These are phyloP conservation scores for Amphiprion ocellaris DNA, from an alignment of 2,113 vertebrate species.

Conservation along the genomic window DNA sequence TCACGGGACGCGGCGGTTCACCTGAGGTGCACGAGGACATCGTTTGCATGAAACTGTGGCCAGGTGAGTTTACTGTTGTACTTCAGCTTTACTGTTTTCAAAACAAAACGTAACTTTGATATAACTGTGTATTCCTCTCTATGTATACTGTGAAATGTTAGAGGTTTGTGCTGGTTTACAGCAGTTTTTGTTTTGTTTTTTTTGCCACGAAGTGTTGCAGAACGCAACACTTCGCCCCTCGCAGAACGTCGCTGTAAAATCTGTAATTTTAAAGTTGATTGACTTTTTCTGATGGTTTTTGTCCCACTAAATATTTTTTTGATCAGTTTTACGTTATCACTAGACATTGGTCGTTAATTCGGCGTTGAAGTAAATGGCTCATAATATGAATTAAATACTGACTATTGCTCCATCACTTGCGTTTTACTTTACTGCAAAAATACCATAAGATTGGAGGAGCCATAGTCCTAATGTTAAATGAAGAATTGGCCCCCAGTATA, in stretches of 20 bases:
- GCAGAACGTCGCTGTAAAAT: not conserved
- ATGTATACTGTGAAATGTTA: too few relatives aligned
- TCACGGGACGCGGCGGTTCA: constrained; percentile 28
- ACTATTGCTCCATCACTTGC: too few relatives aligned
- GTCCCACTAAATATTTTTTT: rapidly evolving
- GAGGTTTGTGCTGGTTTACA: too few relatives aligned
- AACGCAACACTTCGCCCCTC: not conserved
- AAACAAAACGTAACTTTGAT: too few relatives aligned
- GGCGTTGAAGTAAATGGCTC: not conserved
- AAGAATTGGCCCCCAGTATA: too few relatives aligned
- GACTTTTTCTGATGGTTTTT: not conserved
- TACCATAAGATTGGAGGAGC: too few relatives aligned
- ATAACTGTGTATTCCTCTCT: too few relatives aligned
- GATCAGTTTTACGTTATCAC: rapidly evolving
- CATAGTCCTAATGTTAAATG: not conserved
- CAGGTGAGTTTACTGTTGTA: constrained; percentile 57
- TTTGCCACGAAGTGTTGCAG: not conserved
- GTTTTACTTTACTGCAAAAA: too few relatives aligned
- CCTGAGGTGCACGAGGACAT: constrained; percentile 50
- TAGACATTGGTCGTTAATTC: not conserved
- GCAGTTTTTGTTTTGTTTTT: not conserved
- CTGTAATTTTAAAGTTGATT: not conserved
- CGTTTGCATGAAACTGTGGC: constrained; percentile 73
- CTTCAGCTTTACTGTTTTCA: too few relatives aligned
- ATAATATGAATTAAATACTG: too few relatives aligned